Percentiles rank a stretch among this genome's conserved stretches.
phyloP scores from a whole-genome alignment of 2,888 invertebrate species.

The Netelia inedita region DNA sequence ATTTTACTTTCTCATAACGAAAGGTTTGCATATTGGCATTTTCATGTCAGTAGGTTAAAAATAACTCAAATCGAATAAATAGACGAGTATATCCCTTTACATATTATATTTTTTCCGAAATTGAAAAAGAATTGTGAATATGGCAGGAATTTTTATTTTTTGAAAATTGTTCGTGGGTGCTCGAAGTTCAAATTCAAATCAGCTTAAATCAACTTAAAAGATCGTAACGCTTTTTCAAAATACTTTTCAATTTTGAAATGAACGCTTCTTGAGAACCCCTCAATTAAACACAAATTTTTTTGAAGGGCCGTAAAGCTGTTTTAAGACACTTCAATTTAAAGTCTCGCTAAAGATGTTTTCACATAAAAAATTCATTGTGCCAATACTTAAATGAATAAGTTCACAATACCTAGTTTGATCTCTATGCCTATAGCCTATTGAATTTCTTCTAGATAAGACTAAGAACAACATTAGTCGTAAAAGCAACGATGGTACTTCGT shows the following conservation, averaged over 20 bases:
- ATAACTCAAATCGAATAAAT: no score
- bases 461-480: background rate
- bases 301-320: background rate
- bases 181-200: background rate
- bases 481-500: background rate
- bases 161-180: background rate
- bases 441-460: background rate
- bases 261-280: background rate
- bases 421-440: no score
- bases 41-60: no score
- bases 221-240: background rate
- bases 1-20: slow-evolving; percentile 1
- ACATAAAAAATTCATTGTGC: background rate
- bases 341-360: background rate
- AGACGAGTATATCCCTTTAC: no score
- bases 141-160: background rate
- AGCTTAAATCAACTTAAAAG: no score
- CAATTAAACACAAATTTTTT: background rate
- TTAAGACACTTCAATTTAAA: background rate
- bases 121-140: background rate
- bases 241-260: background rate
- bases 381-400: background rate
- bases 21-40: no score
- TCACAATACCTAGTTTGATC: background rate
- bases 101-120: no score